Evolutionary conservation across 2,113 vertebrate species (phyloP).

Genomic region (Porphyrio hochstetteri): DNA sequence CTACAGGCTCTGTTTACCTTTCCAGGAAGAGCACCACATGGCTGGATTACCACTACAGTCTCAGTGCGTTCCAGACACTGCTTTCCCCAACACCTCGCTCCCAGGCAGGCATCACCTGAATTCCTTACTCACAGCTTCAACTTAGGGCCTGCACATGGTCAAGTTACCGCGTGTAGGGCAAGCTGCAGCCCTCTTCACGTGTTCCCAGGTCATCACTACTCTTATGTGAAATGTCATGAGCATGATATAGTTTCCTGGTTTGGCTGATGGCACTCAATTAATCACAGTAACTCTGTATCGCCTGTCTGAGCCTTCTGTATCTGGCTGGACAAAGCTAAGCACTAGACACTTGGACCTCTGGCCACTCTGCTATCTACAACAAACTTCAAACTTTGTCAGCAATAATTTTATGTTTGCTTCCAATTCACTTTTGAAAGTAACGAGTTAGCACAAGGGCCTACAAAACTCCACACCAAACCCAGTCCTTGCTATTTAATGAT

Average conservation of each 20-base stretch:
- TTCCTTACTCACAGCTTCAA: not conserved
- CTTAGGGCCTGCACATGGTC: accelerated
- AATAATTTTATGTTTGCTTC: not conserved
- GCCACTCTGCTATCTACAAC: not conserved
- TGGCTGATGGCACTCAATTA: not conserved
- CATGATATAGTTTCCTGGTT: not conserved
- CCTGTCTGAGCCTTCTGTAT: not conserved
- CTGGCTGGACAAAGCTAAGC: not conserved
- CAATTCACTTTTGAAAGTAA: not conserved
- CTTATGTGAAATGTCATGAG: accelerated
- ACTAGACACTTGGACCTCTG: not conserved
- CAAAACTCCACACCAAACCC: not conserved
- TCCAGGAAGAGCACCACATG: not conserved
- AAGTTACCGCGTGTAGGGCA: not conserved
- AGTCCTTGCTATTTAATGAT: not conserved
- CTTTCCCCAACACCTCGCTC: not conserved
- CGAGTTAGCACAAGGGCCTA: not conserved
- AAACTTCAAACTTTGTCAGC: not conserved
- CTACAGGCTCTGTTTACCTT: not conserved
- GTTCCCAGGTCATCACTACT: not conserved
- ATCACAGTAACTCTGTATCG: not conserved
- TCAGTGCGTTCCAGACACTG: not conserved
- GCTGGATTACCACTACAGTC: not conserved
- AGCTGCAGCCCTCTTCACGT: not conserved
- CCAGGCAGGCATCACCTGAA: not conserved